Evolutionary conservation across 1,140 invertebrate genomes (phyloP).

Genomic region (Manduca sexta): DNA sequence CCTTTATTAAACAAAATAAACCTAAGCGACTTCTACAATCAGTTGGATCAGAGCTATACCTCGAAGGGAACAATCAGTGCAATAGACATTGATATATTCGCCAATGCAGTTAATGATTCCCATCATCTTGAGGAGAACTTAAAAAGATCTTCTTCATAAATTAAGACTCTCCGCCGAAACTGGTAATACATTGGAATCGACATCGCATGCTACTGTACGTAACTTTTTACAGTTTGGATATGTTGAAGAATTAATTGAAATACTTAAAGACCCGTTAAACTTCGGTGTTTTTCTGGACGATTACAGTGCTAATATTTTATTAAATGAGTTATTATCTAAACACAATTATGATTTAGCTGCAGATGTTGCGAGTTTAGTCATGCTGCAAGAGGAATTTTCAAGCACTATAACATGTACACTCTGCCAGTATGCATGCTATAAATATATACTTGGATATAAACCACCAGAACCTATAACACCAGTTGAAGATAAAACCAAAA

Average conservation of each 20-base stretch:
- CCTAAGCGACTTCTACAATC: conserved; percentile 76
- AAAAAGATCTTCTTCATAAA: conserved; percentile 79
- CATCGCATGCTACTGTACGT: conserved; percentile 85
- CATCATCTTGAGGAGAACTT: conserved; percentile 78
- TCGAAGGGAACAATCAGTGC: conserved; percentile 75
- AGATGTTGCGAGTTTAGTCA: conserved; percentile 83
- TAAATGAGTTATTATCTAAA: conserved; percentile 84
- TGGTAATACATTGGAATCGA: conserved; percentile 82
- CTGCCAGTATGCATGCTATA: conserved; percentile 83
- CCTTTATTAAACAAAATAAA: conserved; percentile 78
- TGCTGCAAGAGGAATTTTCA: conserved; percentile 91
- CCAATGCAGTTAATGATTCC: conserved; percentile 74
- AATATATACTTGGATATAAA: conserved; percentile 78
- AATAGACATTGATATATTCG: conserved; percentile 84
- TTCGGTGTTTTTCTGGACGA: conserved; percentile 93
- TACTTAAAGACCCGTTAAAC: conserved; percentile 87
- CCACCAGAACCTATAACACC: conserved; percentile 52
- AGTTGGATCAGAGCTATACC: conserved; percentile 76
- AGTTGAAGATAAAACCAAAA: conserved; percentile 55
- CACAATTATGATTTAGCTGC: conserved; percentile 83
- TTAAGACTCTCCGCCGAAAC: conserved; percentile 81
- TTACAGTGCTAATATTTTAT: conserved; percentile 84
- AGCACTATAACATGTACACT: conserved; percentile 82
- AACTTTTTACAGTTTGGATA: conserved; percentile 77
- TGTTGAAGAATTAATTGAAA: conserved; percentile 77